Conservation (phyloP, 92 coral and sea anemone genomes). For the Heteractis magnifica region DNA sequence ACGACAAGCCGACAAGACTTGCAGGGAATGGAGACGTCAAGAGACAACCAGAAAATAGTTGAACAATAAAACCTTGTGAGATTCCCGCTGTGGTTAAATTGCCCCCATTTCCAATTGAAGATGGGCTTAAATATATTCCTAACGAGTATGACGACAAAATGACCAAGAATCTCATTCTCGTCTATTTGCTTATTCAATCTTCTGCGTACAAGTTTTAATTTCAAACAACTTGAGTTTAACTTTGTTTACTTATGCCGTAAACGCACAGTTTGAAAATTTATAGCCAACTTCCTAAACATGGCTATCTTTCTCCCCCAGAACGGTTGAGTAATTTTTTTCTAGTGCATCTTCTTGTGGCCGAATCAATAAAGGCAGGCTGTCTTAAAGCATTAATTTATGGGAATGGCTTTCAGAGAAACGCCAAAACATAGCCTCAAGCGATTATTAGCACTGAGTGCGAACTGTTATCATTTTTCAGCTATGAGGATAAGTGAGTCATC, state of each 20-base stretch:
- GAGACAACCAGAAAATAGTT: not conserved
- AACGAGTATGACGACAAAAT: not conserved
- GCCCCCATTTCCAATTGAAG: slow-evolving; percentile 2
- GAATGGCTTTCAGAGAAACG: slow-evolving; percentile 57
- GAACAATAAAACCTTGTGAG: slow-evolving; percentile 1
- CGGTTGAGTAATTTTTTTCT: not conserved
- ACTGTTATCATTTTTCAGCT: slow-evolving; percentile 16
- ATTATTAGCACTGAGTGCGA: slow-evolving; percentile 30
- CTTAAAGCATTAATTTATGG: slow-evolving; percentile 62
- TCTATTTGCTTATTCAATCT: not conserved
- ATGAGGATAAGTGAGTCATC: slow-evolving; percentile 4
- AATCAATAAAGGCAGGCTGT: slow-evolving; percentile 28
- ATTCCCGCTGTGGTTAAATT: slow-evolving; percentile 7
- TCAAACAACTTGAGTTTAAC: not conserved
- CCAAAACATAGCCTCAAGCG: slow-evolving; percentile 60
- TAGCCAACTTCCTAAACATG: not conserved
- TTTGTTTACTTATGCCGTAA: slow-evolving; percentile 1
- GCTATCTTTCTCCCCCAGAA: not conserved
- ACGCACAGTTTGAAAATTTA: slow-evolving; percentile 2
- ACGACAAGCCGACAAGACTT: no score
- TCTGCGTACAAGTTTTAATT: not conserved
- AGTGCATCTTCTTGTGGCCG: not conserved
- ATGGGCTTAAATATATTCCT: not conserved
- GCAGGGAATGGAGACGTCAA: not conserved
- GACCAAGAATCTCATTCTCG: not conserved